A percentile compares a stretch with the other conserved stretches of the same genome.
Conservation (phyloP, 2,888 invertebrate genomes). For the Drosophila mettleri region DNA sequence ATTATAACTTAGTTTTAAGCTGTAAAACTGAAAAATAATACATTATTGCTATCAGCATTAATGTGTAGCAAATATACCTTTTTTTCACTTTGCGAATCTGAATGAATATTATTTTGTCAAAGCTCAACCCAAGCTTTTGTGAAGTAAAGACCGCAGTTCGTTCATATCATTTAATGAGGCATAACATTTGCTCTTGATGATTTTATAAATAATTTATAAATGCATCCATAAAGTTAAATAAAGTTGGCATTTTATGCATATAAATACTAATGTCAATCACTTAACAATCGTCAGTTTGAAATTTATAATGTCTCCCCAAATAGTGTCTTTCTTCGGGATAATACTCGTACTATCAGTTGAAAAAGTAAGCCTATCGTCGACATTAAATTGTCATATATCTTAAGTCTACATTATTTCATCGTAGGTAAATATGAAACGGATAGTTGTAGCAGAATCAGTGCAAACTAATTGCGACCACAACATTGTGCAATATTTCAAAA, state of each 20-base stretch:
- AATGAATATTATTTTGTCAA: no score
- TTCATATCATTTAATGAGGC: no score
- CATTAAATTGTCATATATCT: background rate
- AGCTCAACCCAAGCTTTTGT: no score
- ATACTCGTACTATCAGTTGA: background rate
- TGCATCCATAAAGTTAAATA: background rate
- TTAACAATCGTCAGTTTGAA: background rate
- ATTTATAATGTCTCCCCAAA: background rate
- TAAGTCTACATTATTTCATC: background rate
- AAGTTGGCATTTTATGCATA: background rate
- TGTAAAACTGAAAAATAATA: no score
- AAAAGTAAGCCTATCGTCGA: background rate
- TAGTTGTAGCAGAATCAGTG: constrained; percentile 8
- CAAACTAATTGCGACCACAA: constrained; percentile 40
- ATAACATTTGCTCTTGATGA: background rate
- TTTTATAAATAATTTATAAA: background rate
- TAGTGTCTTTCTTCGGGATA: no score
- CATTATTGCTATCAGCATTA: no score
- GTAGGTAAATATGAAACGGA: constrained; percentile 9
- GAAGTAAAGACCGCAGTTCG: no score
- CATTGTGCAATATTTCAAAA: constrained; percentile 32
- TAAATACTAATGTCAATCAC: background rate
- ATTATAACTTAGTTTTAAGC: no score
- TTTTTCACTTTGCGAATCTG: no score
- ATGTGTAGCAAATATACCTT: no score